phyloP scores from a whole-genome alignment of 2,888 invertebrate species.

The Ernsta delagoae region DNA sequence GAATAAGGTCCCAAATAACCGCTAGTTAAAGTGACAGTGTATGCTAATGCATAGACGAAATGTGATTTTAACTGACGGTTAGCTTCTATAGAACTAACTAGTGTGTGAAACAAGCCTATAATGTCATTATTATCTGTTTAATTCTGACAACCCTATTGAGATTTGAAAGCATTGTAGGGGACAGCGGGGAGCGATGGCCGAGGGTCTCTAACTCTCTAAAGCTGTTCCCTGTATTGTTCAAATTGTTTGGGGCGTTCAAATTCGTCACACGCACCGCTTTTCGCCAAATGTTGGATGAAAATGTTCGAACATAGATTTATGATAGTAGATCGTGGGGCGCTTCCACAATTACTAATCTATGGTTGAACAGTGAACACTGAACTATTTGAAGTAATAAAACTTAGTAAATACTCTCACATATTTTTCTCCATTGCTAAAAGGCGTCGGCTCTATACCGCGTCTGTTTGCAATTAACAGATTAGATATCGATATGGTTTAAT shows the following conservation, averaged over 20 bases:
- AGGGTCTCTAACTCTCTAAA: constrained; percentile 51
- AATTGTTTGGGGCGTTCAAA: constrained; percentile 72
- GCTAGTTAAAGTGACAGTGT: too few relatives aligned
- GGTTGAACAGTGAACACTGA: too few relatives aligned
- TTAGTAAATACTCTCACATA: background rate
- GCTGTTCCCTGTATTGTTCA: constrained; percentile 65
- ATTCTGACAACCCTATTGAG: constrained; percentile 20
- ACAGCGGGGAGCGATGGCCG: constrained; percentile 51
- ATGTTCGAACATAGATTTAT: too few relatives aligned
- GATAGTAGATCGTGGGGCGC: too few relatives aligned
- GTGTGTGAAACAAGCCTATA: too few relatives aligned
- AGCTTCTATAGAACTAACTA: too few relatives aligned
- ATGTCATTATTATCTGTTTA: background rate
- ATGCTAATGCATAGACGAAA: too few relatives aligned
- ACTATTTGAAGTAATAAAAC: constrained; percentile 1
- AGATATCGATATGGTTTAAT: background rate
- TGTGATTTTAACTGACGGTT: too few relatives aligned
- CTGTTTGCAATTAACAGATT: background rate
- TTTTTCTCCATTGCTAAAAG: constrained; percentile 33
- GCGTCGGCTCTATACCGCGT: constrained; percentile 43
- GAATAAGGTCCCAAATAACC: too few relatives aligned
- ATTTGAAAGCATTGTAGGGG: constrained; percentile 42
- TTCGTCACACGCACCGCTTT: constrained; percentile 66
- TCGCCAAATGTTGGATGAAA: constrained; percentile 58
- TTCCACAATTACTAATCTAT: too few relatives aligned